Evolutionary conservation across 2,888 invertebrate species (phyloP), one percentile per base, ranked within the genome.

Genomic region (Lasioglossum leucozonium): DNA sequence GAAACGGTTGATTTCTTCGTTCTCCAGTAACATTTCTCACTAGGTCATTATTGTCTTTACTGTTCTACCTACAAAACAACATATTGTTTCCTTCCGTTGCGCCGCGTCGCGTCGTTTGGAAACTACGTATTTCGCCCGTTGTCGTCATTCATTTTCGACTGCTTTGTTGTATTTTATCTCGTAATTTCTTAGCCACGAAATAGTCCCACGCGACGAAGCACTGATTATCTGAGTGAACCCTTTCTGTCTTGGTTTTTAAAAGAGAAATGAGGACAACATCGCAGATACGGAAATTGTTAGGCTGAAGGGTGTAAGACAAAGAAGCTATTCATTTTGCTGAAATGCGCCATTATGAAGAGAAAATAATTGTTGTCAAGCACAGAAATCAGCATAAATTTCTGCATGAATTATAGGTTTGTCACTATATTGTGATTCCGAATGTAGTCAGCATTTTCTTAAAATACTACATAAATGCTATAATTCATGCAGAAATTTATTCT

Each of bases 1-100:
- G 79, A 44, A 81, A 82, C 77, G 34, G 83, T 73, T 47, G 67
- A 62, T 16, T 71, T 71, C 62, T 87, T 80, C 85, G 78, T 85
- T 84, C 85, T 79, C 81, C 79, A 40, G 72, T n/a, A 74, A 47
- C 55, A 62, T 73, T 81, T 40, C 72, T 58, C 74, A n/a, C 72
- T 26, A 65, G 69, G 67, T 34, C 42, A 40, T 34, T 80, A 51
- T 75, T 85, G 73, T 81, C 51, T 71, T 78, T 67, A 84, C 65
- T n/a, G 58, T 71, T 67, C 42, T 16, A 22, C 72, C 42, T 44
- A 11, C 34, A 65, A 72, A 81, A 34, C 40, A 44, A 51, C 69
- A 40, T 67, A 72, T 65, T 77, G 30, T 34, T 37, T 22, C 69
- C 26, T 73, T 37, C 44, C 34, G 34, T 34, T 3, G 34, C 51